Evolutionary conservation across 2,113 vertebrate genomes (phyloP).

Genomic region (Globicephala melas): DNA sequence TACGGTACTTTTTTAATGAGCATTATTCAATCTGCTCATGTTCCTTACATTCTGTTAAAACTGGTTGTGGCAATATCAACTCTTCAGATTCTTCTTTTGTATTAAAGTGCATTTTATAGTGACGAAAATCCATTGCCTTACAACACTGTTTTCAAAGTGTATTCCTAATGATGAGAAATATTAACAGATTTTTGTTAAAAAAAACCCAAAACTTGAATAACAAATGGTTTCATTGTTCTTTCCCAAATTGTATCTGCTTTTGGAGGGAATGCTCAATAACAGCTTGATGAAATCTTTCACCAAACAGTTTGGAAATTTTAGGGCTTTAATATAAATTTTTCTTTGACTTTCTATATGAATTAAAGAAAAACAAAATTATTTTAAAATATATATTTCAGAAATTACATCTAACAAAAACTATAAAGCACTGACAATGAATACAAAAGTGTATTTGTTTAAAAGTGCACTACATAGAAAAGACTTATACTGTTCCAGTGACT

Average conservation of each 20-base stretch:
- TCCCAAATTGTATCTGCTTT: neutral
- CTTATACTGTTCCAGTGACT: neutral
- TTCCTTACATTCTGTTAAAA: neutral
- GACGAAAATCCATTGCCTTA: neutral
- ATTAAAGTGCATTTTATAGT: neutral
- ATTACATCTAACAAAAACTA: neutral
- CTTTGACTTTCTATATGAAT: neutral
- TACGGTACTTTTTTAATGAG: neutral
- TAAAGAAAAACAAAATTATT: neutral
- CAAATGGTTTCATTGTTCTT: neutral
- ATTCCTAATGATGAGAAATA: neutral
- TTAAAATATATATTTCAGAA: neutral
- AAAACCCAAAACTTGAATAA: neutral
- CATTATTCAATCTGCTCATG: neutral
- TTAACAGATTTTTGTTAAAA: neutral
- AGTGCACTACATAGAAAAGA: neutral
- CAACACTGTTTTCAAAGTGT: neutral
- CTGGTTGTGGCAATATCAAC: neutral
- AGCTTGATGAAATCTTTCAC: neutral
- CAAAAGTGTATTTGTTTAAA: neutral
- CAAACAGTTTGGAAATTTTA: neutral
- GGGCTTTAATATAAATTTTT: neutral
- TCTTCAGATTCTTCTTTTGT: neutral
- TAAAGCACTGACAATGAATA: neutral
- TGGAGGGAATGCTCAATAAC: neutral